Evolutionary conservation across 2,113 vertebrate species (phyloP).

Genomic region (Serinus canaria): DNA sequence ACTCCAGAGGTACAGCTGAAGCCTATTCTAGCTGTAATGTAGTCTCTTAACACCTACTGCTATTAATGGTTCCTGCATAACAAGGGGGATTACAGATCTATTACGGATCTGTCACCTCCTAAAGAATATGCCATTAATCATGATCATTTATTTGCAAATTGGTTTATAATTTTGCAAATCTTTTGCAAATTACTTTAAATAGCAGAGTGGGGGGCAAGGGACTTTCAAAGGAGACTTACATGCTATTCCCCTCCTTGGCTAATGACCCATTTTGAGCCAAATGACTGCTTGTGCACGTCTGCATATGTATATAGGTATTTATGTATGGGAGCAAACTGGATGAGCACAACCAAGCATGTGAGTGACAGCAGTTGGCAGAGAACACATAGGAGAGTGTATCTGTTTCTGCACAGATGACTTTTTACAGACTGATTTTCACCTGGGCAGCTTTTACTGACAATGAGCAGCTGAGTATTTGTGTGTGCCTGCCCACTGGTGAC

Average conservation of each 20-base stretch:
- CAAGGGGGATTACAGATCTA: constrained; percentile 32
- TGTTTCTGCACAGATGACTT: background rate
- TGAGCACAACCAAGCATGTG: background rate
- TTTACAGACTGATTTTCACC: background rate
- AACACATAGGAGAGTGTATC: background rate
- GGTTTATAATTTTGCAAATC: constrained; percentile 60
- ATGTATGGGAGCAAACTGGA: background rate
- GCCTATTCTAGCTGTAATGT: constrained; percentile 4
- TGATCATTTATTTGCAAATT: constrained; percentile 57
- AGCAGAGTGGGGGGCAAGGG: background rate
- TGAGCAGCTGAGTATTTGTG: rapidly evolving
- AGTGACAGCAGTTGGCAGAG: background rate
- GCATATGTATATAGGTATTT: background rate
- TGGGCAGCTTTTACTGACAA: background rate
- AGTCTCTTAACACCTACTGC: constrained; percentile 30
- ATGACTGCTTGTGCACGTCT: background rate
- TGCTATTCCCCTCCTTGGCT: background rate
- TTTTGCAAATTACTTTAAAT: constrained; percentile 52
- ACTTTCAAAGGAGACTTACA: background rate
- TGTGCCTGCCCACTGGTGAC: background rate
- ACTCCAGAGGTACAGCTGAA: background rate
- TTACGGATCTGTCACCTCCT: constrained; percentile 32
- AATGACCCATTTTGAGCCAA: background rate
- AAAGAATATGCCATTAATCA: constrained; percentile 52
- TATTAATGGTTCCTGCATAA: constrained; percentile 22